Percentiles rank a stretch among this genome's conserved stretches.
phyloP scores from a whole-genome alignment of 1,140 invertebrate species.

The Cherax quadricarinatus region DNA sequence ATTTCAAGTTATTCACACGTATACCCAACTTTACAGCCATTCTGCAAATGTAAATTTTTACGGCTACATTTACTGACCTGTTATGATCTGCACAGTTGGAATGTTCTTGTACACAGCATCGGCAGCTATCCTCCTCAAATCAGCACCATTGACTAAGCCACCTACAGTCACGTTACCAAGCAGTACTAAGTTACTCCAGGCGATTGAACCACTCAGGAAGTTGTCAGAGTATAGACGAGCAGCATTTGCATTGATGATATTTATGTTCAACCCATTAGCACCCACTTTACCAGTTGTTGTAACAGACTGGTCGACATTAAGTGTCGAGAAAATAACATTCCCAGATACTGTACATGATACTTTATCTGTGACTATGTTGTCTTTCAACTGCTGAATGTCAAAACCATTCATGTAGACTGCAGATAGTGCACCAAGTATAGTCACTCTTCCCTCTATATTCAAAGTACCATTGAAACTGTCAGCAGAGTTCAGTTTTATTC shows the following conservation, averaged over 20 bases:
- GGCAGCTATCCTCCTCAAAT: constrained; percentile 4
- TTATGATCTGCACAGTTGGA: not conserved
- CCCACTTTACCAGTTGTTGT: constrained; percentile 22
- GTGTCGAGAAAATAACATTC: not conserved
- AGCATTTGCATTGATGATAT: constrained; percentile 21
- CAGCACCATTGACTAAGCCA: constrained; percentile 45
- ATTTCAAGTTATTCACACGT: too few relatives aligned
- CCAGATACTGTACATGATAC: not conserved
- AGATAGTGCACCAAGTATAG: constrained; percentile 6
- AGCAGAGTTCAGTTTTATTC: constrained; percentile 16
- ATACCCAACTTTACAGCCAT: too few relatives aligned
- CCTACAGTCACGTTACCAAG: constrained; percentile 23
- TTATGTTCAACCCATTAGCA: constrained; percentile 47
- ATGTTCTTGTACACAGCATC: constrained; percentile 43
- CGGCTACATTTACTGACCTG: constrained; percentile 19
- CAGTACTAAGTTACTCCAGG: constrained; percentile 20
- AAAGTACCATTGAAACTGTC: constrained; percentile 21
- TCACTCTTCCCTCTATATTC: constrained; percentile 38
- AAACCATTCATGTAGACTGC: constrained; percentile 12
- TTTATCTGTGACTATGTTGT: constrained; percentile 33
- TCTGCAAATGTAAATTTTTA: too few relatives aligned
- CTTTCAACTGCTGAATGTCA: constrained; percentile 26
- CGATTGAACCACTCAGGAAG: constrained; percentile 1
- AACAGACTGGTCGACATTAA: constrained; percentile 27
- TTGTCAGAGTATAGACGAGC: constrained; percentile 32